Percentiles rank a stretch among this genome's conserved stretches.
These are phyloP conservation scores for Ploceus nigricollis DNA, from an alignment of 2,113 vertebrate genomes.

Conservation along the genomic window DNA sequence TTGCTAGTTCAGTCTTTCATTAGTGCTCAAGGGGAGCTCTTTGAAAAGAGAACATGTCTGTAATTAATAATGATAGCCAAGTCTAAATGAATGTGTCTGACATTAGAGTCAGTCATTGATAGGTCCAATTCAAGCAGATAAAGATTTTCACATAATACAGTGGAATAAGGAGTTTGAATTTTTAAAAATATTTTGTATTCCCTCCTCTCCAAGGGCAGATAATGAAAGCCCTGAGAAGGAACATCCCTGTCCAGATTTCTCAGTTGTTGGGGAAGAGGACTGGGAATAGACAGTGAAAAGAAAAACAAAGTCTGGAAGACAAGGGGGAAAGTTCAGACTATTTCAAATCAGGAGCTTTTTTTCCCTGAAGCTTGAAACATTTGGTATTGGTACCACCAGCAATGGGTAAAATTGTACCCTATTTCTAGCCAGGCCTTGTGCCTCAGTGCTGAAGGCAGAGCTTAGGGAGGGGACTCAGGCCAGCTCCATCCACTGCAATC, in stretches of 20 bases:
- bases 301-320: not conserved
- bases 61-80: not conserved
- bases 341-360: not conserved
- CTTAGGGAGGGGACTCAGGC: not conserved
- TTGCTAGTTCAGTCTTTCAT: not conserved
- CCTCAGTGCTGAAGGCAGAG: not conserved
- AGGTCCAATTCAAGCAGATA: not conserved
- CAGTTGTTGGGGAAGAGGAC: not conserved
- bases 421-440: not conserved
- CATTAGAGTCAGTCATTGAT: not conserved
- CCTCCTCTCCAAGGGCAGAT: not conserved
- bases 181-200: not conserved
- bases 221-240: not conserved
- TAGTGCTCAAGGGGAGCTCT: not conserved
- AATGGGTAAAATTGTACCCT: not conserved
- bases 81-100: not conserved
- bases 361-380: not conserved
- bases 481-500: not conserved
- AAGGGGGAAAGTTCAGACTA: not conserved
- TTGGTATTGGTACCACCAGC: not conserved
- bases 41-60: not conserved
- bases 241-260: not conserved
- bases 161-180: not conserved
- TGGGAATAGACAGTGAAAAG: not conserved
- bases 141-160: not conserved